phyloP scores from a whole-genome alignment of 2,888 invertebrate genomes.

The Epinotia brunnichana region DNA sequence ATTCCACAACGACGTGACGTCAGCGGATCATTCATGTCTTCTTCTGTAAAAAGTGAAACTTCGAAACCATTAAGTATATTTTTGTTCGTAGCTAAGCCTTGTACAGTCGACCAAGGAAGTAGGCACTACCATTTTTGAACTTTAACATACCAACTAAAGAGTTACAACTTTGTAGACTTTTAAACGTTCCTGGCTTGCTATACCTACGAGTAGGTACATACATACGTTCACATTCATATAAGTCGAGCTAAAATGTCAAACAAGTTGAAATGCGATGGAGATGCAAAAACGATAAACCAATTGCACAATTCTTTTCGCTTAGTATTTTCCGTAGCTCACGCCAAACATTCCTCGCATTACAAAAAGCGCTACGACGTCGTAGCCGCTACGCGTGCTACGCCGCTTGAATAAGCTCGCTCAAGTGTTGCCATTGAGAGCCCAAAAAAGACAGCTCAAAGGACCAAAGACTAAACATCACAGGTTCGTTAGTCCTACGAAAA shows the following conservation, averaged over 20 bases:
- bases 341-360: constrained; percentile 2
- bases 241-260: not conserved
- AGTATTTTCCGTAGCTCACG: too few species aligned
- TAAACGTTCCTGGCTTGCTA: too few species aligned
- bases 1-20: too few species aligned
- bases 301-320: not conserved
- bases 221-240: not conserved
- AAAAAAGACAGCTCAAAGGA: constrained; percentile 73
- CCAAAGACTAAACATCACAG: constrained; percentile 75
- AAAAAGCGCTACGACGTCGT: constrained; percentile 24
- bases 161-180: too few species aligned
- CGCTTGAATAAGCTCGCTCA: constrained; percentile 50
- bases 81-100: too few species aligned
- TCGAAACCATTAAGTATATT: not conserved
- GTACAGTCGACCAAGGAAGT: too few species aligned
- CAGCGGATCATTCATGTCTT: too few species aligned
- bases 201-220: too few species aligned
- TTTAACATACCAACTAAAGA: too few species aligned
- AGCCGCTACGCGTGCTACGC: constrained; percentile 23
- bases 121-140: too few species aligned
- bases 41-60: constrained; percentile 11
- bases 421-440: constrained; percentile 66
- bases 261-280: not conserved
- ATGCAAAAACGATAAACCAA: not conserved
- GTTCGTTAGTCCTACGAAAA: constrained; percentile 76